Base-by-base conservation (phyloP, 2,113 vertebrate species). In the Aptenodytes patagonicus region DNA sequence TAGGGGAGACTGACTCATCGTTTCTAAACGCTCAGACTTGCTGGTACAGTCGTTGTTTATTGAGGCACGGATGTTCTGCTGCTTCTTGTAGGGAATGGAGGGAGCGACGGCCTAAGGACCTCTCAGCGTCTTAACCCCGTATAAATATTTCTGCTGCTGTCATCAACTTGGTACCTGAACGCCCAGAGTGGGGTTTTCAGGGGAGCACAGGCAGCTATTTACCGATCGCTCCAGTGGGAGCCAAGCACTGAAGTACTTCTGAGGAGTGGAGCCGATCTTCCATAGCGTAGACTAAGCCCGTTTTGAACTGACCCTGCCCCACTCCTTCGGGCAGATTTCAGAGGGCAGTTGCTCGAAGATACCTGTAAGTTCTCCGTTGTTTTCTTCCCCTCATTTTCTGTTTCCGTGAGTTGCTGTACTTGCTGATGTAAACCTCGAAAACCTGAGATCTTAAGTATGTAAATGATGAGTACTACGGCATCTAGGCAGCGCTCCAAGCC, bases 1-100 rank as follows among this genome's bases (percentile, higher is more conserved):
- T 79, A 46, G 77, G 65, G 55, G 60, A 60, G 58, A 60, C 92
- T 92, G 96, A 95, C n/a, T 95, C 96, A 89, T 78, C n/a, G 0
- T 4, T 89, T 38, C 6, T 55, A 14, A 90, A 36, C 32, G 44
- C 34, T 61, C 73, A 4, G 95, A 19, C 58, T 52, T 36, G 92
- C 54, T 25, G 81, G 89, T 87, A 13, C 84, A 26, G 83, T 19
- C 17, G 51, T 60, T 71, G 70, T 29, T 82, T 16, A 1, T 15
- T 1, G 75, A 58, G 62, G 57, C 70, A 3, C 24, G 10, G 81
- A 2, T 14, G 38, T 20, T 29, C 5, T 26, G 55, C 83, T 42
- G 4, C 29, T 75, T 9, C 6, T 22, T 5, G 52, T n/a, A 5
- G 80, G 61, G 55, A 61, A 18, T 31, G 22, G 29, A 26, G 76